These are phyloP conservation scores for Sitta europaea DNA, from an alignment of 2,113 vertebrate species.

Conservation along the genomic window DNA sequence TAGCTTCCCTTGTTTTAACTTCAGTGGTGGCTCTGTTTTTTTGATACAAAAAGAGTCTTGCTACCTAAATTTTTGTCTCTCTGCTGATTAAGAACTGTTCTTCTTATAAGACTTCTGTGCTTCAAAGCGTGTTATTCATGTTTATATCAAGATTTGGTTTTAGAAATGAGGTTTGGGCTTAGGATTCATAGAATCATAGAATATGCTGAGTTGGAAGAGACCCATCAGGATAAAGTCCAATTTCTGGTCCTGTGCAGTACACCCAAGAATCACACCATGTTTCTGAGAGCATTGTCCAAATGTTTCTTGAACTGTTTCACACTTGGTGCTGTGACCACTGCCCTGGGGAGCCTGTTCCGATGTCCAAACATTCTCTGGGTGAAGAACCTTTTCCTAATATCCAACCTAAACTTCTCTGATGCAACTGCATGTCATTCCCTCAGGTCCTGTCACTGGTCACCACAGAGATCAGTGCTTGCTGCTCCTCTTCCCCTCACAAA, in stretches of 20 bases:
- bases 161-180: not conserved
- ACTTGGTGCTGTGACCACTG: not conserved
- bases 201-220: not conserved
- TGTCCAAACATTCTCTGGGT: accelerated
- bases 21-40: not conserved
- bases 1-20: not conserved
- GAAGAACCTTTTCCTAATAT: not conserved
- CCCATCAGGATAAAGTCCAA: not conserved
- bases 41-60: not conserved
- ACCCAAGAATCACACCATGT: not conserved
- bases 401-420: not conserved
- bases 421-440: not conserved
- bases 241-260: not conserved
- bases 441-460: not conserved
- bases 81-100: not conserved
- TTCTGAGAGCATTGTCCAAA: not conserved
- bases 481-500: not conserved
- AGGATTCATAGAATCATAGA: not conserved
- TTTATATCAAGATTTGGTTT: not conserved
- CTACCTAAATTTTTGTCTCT: not conserved
- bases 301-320: not conserved
- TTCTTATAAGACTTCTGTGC: not conserved
- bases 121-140: not conserved
- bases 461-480: accelerated
- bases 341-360: not conserved